Conservation (phyloP, 2,113 vertebrate genomes). For the Isichthys henryi region DNA sequence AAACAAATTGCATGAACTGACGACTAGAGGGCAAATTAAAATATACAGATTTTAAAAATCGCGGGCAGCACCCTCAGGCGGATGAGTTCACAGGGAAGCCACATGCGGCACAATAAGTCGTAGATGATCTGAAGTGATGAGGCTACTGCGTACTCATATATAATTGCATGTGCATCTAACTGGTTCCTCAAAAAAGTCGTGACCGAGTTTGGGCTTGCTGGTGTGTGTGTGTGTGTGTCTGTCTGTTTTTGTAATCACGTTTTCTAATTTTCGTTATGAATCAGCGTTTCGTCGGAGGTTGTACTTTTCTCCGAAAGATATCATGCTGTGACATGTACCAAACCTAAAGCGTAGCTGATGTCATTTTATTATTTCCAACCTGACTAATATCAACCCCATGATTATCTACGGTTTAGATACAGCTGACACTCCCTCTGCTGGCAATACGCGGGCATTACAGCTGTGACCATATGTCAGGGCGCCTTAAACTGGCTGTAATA, state of each 20-base stretch:
- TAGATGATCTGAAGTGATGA: neutral
- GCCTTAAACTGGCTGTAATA: neutral
- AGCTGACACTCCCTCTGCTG: slow-evolving; percentile 18
- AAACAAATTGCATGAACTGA: neutral
- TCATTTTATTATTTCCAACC: neutral
- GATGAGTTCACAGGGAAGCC: neutral
- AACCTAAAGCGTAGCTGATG: neutral
- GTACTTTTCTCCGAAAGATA: neutral
- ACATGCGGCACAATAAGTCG: neutral
- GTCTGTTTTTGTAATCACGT: neutral
- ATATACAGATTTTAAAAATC: slow-evolving; percentile 4
- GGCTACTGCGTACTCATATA: neutral
- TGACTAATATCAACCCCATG: neutral
- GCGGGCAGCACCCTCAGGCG: neutral
- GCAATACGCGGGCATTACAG: neutral
- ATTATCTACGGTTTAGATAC: neutral
- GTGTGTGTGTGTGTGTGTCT: neutral
- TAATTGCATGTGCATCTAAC: neutral
- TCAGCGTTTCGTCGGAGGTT: neutral
- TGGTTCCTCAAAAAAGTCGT: neutral
- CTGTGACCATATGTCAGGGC: neutral
- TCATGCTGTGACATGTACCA: neutral
- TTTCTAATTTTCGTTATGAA: slow-evolving; percentile 12
- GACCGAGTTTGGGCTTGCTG: neutral
- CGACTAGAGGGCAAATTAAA: slow-evolving; percentile 1